These are phyloP conservation scores for Augochlorella aurata DNA, from an alignment of 2,888 invertebrate genomes.

Conservation along the genomic window DNA sequence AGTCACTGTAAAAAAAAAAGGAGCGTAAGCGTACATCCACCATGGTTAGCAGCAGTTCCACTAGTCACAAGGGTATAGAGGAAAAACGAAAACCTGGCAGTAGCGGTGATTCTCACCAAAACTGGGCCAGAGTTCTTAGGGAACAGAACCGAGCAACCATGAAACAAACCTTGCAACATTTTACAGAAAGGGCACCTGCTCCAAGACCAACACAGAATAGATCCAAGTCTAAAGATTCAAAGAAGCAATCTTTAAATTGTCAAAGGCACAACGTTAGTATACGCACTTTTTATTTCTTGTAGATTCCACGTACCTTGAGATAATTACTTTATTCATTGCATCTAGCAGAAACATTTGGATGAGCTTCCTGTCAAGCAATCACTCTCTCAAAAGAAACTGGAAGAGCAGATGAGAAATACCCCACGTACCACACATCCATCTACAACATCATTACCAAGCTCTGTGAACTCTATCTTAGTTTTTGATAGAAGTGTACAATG, in stretches of 20 bases:
- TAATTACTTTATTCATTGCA: constrained; percentile 10
- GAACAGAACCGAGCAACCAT: constrained; percentile 67
- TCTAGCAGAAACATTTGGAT: constrained; percentile 56
- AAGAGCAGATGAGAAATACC: constrained; percentile 50
- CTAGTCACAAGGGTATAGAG: constrained; percentile 54
- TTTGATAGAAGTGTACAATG: constrained; percentile 69
- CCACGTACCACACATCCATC: constrained; percentile 61
- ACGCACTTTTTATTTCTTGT: neutral
- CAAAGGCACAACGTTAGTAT: constrained; percentile 30
- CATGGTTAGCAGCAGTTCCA: constrained; percentile 63
- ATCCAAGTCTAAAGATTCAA: constrained; percentile 52
- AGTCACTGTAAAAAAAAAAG: constrained; percentile 69
- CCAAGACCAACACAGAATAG: constrained; percentile 58
- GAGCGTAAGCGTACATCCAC: constrained; percentile 66
- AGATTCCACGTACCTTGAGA: neutral
- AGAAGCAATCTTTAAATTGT: constrained; percentile 18
- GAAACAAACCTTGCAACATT: constrained; percentile 65
- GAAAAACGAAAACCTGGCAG: constrained; percentile 58
- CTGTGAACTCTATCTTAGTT: constrained; percentile 67
- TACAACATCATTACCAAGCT: constrained; percentile 61
- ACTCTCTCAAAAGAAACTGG: constrained; percentile 52
- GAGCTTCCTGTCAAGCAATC: constrained; percentile 63
- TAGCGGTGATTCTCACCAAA: constrained; percentile 40
- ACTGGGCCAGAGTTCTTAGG: constrained; percentile 65
- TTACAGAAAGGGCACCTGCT: constrained; percentile 39